Evolutionary conservation across 2,797 vertebrate genomes (phyloP), one percentile per base, ranked within the genome.

Genomic region (Lepilemur ruficaudatus): DNA sequence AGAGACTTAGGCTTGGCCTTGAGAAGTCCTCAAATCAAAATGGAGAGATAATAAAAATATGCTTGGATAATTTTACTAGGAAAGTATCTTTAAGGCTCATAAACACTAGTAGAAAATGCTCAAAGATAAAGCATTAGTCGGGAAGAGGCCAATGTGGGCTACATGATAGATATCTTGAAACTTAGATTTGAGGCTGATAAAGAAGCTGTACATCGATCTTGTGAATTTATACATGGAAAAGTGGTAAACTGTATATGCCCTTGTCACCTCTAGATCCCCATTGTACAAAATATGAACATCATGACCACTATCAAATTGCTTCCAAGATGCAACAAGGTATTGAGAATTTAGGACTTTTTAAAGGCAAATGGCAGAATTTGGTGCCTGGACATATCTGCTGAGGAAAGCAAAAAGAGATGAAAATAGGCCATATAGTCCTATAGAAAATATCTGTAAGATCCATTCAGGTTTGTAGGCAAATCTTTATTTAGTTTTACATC

Each of bases 31-130:
- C 52, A 78, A 86, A 92, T 93, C 20, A 81, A 90, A 92, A 46
- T 43, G 12, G 28, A 73, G 15, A 12, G 48, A 95, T 63, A 73
- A 91, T 80, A 93, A 91, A 91, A 75, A 50, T 80, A 95, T 57
- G 23, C 43, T 96, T 84, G 8, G 4, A 46, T 85, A 78, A 85
- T 92, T 96, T 96, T 84, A 93, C 87, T 90, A 75, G n/a, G n/a
- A 69, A 96, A 95, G 78, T 13, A 82, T 67, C 22, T 57, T 83
- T 67, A 90, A 78, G 17, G 3, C 10, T 95, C 38, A 78, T 87
- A 92, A 95, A 87, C 6, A 94, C 7, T 23, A 72, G 38, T 22
- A 50, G 25, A 94, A 61, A 86, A 72, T 72, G 8, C 2, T 80
- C 17, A 41, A 72, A 92, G 25, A 76, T 57, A 91, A 93, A 95